A percentile compares a stretch with the other conserved stretches of the same genome.
Conservation (phyloP, 2,888 invertebrate species). For the Amphiduros pacificus region DNA sequence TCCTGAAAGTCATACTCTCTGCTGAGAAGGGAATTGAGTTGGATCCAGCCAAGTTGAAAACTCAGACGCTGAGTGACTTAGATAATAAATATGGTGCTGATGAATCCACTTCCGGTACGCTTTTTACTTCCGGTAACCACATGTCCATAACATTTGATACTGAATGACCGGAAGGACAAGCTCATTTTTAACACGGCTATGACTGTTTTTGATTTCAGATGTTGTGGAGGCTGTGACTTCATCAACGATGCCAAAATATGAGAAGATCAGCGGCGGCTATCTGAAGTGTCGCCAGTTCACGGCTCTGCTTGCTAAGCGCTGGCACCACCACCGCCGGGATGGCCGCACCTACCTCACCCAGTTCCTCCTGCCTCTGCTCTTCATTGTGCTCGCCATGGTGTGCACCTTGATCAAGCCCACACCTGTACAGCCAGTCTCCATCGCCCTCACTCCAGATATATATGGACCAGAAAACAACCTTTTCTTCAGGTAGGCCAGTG, state of each 20-base stretch:
- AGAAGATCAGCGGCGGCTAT: constrained; percentile 19
- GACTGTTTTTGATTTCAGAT: no score
- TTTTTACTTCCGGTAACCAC: no score
- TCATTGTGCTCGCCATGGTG: constrained; percentile 56
- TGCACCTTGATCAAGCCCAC: constrained; percentile 50
- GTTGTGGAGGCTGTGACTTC: no score
- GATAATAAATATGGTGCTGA: no score
- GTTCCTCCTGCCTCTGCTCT: constrained; percentile 55
- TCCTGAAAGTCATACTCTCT: constrained; percentile 37
- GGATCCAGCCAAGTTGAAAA: not conserved
- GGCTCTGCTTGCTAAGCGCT: constrained; percentile 56
- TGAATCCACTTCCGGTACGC: no score
- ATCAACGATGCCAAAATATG: no score
- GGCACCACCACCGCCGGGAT: constrained; percentile 56
- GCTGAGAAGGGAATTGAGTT: constrained; percentile 15
- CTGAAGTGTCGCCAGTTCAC: constrained; percentile 37
- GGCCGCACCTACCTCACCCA: constrained; percentile 49
- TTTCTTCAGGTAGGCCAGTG: constrained; percentile 11
- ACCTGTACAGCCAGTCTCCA: constrained; percentile 29
- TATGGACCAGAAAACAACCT: constrained; percentile 1
- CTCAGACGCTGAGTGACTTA: not conserved
- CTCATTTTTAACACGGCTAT: no score
- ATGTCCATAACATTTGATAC: no score
- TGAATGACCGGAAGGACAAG: no score
- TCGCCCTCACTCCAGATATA: constrained; percentile 20